These are phyloP conservation scores for Schizaphis graminum DNA, from an alignment of 2,888 invertebrate species.

Conservation along the genomic window DNA sequence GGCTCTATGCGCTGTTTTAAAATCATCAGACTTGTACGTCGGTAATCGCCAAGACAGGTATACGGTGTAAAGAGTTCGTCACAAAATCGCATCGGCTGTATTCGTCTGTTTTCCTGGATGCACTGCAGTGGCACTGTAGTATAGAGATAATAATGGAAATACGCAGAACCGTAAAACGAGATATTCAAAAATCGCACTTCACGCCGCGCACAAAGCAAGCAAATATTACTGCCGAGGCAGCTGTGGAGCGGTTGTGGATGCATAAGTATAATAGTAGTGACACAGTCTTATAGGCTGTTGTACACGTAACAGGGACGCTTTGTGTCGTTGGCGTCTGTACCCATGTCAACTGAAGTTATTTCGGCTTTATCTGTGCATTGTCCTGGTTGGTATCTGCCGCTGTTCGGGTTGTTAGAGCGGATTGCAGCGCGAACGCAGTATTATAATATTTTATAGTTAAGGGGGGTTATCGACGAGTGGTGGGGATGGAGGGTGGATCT, in stretches of 20 bases:
- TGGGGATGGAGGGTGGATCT: background rate
- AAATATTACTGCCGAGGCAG: background rate
- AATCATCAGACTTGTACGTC: background rate
- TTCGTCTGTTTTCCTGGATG: background rate
- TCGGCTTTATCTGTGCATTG: constrained; percentile 47
- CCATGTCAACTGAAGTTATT: constrained; percentile 50
- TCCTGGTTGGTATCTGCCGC: background rate
- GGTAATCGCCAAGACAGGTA: background rate
- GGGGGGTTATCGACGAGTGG: background rate
- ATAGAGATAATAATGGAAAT: background rate
- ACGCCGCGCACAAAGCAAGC: background rate
- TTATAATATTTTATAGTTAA: background rate
- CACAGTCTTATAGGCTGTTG: constrained; percentile 18
- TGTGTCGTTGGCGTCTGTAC: constrained; percentile 5
- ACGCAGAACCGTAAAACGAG: background rate
- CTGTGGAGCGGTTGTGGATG: background rate
- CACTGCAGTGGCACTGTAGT: background rate
- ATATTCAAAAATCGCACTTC: constrained; percentile 15
- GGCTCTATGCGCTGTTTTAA: background rate
- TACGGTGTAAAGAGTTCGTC: background rate
- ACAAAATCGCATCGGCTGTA: background rate
- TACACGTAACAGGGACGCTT: constrained; percentile 6
- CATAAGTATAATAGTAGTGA: background rate
- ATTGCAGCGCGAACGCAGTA: background rate
- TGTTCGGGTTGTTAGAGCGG: background rate